These are phyloP conservation scores for Gallinago undulata DNA, from an alignment of 2,113 vertebrate genomes.

Conservation along the genomic window DNA sequence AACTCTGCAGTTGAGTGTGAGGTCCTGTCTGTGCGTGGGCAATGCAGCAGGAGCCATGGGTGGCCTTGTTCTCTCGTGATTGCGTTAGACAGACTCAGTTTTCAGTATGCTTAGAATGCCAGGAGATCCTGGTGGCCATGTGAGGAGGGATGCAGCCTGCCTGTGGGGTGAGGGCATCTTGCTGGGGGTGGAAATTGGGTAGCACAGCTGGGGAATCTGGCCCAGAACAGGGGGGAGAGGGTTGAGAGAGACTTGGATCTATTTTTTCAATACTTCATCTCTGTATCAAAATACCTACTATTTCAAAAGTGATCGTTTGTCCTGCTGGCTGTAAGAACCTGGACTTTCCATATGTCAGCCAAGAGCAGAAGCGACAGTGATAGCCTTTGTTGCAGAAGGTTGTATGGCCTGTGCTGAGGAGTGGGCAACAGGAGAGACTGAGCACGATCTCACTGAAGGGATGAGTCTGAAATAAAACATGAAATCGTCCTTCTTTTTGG, in stretches of 20 bases:
- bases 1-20: background rate
- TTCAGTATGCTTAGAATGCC: background rate
- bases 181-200: background rate
- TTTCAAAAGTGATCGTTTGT: background rate
- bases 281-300: background rate
- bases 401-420: background rate
- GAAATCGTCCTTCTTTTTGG: background rate
- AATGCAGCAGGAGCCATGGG: background rate
- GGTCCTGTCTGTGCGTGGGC: background rate
- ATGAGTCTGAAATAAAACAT: constrained; percentile 21
- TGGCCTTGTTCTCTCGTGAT: background rate
- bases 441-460: background rate
- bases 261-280: background rate
- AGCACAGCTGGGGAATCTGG: background rate
- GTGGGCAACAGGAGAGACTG: background rate
- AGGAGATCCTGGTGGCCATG: background rate
- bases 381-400: background rate
- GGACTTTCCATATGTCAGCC: background rate
- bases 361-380: background rate
- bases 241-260: background rate
- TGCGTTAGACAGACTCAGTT: background rate
- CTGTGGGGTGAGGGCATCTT: accelerated
- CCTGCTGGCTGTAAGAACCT: background rate
- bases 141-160: background rate
- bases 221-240: background rate